Conservation (phyloP, 1,140 invertebrate species). For the Tribolium castaneum region DNA sequence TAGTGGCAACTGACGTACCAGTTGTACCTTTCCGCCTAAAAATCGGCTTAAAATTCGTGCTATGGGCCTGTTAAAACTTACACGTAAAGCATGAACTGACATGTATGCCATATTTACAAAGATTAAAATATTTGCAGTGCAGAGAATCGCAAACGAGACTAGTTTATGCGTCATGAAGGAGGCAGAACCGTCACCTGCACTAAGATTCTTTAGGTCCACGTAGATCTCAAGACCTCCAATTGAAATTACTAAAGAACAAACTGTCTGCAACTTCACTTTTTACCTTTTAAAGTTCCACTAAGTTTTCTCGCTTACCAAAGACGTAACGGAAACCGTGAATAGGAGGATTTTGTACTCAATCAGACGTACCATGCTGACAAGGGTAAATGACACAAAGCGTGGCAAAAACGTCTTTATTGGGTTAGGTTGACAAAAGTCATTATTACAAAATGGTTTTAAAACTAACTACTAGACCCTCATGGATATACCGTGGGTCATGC, state of each 20-base stretch:
- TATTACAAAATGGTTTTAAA: no score
- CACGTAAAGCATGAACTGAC: background rate
- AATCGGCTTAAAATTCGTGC: background rate
- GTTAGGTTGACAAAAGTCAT: no score
- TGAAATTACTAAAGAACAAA: background rate
- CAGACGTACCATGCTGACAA: constrained; percentile 1
- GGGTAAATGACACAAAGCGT: background rate
- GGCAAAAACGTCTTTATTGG: background rate
- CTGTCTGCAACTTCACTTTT: background rate
- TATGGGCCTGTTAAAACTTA: background rate
- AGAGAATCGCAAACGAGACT: background rate
- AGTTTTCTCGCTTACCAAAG: constrained; percentile 1
- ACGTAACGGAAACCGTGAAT: background rate
- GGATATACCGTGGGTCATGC: no score
- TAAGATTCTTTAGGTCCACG: background rate
- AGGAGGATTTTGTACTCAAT: background rate
- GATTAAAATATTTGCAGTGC: background rate
- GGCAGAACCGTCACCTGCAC: background rate
- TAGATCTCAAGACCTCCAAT: background rate
- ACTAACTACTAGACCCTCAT: no score
- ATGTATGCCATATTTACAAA: background rate
- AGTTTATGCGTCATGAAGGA: background rate
- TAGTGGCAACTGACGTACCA: background rate
- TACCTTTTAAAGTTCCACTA: background rate
- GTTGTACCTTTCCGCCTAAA: background rate